Evolutionary conservation across 1,140 invertebrate species (phyloP), one percentile per base, ranked within the genome.

Genomic region (Lineus longissimus): DNA sequence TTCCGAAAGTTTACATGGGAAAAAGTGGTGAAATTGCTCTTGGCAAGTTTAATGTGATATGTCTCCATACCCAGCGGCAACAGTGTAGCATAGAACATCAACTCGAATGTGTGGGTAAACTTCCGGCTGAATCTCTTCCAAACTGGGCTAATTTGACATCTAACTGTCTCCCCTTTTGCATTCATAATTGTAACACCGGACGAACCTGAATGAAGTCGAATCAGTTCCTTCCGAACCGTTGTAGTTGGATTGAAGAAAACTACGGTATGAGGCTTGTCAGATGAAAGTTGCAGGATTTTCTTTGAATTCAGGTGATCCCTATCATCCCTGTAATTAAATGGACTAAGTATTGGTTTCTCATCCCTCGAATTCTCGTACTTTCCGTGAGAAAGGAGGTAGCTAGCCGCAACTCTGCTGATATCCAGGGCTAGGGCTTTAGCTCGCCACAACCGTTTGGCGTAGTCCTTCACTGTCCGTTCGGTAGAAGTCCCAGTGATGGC

Each of bases 401-500:
- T n/a, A 19, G 47, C 6, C 47, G 36, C 19, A 45, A 7, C 40
- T 17, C 7, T 43, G 15, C 6, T 43, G 2, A 55, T 31, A 43
- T 22, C 22, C 15, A 36, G 9, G 11, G n/a, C 17, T 13, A 25
- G 7, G 4, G 2, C 31, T 9, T 25, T 41, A 4, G 59, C 59
- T n/a, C 40, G n/a, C 33, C 2, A 51, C 1, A 45, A 36, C 17
- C 11, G 2, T 2, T 11, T 13, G 40, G 71, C 74, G 60, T 76
- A 81, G 57, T 82, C 78, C 11, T 68, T 62, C 9, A 76, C 73
- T 2, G 81, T 79, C 66, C 70, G 74, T 31, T 75, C 71, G 56
- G 93, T 95, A 0, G 92, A 94, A 0, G 94, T 97, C 0, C 95
- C 95, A 0, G 95, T 97, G 29, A 97, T 95, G 4, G 92, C 95